Conservation (phyloP, 2,113 vertebrate species). For the Drymodes brunneopygia region DNA sequence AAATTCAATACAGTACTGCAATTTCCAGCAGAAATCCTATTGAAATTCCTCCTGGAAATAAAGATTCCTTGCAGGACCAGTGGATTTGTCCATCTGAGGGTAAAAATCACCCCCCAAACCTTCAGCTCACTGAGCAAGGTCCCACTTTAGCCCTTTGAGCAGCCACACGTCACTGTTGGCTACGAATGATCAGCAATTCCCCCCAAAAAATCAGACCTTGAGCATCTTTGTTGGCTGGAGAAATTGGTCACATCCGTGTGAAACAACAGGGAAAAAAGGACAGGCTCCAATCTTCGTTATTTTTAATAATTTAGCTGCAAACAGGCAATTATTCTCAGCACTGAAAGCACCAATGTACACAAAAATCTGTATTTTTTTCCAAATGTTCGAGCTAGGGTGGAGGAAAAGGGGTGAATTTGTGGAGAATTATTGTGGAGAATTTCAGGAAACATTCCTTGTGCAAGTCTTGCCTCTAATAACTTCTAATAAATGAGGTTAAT, state of each 20-base stretch:
- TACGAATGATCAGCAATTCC: background rate
- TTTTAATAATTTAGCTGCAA: background rate
- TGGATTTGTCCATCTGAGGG: background rate
- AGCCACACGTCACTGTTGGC: background rate
- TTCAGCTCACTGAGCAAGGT: background rate
- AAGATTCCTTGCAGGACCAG: background rate
- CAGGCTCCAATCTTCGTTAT: background rate
- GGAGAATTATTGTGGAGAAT: background rate
- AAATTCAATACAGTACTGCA: background rate
- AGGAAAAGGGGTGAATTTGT: background rate
- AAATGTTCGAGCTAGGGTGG: background rate
- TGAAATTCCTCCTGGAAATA: background rate
- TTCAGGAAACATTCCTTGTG: background rate
- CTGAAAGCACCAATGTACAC: background rate
- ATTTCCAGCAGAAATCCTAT: background rate
- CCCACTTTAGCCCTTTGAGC: background rate
- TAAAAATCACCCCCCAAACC: background rate
- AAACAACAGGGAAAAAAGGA: background rate
- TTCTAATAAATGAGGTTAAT: background rate
- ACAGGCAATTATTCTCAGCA: background rate
- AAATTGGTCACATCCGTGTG: background rate
- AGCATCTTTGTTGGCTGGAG: background rate
- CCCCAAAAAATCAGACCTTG: background rate
- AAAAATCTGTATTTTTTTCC: background rate
- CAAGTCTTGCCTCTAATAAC: background rate